phyloP scores from a whole-genome alignment of 2,888 invertebrate species.

The Eudemis profundana region DNA sequence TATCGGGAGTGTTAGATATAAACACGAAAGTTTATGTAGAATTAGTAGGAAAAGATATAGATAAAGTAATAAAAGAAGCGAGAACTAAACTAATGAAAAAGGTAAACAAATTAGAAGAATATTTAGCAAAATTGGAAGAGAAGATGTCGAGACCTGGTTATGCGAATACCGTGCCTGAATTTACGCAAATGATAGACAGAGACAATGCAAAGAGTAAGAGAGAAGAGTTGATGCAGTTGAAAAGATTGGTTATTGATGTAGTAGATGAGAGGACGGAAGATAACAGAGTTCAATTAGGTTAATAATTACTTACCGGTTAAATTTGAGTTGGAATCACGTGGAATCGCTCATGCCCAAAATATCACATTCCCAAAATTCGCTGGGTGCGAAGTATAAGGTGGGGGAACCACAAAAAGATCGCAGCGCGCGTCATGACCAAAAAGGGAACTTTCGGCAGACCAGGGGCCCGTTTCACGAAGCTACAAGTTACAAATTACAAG shows the following conservation, averaged over 20 bases:
- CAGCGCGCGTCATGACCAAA: no score
- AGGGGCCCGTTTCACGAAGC: no score
- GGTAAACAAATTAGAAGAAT: slow-evolving; percentile 65
- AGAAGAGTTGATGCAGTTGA: slow-evolving; percentile 66
- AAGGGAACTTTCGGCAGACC: no score
- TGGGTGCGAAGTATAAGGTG: no score
- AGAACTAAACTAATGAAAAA: slow-evolving; percentile 64
- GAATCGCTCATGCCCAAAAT: no score
- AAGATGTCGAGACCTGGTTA: slow-evolving; percentile 62
- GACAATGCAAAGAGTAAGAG: slow-evolving; percentile 63
- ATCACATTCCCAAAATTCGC: no score
- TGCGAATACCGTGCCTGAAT: slow-evolving; percentile 57
- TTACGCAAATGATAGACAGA: slow-evolving; percentile 59
- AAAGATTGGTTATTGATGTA: slow-evolving; percentile 61
- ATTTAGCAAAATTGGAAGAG: slow-evolving; percentile 62
- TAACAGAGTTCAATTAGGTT: background rate
- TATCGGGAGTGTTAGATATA: slow-evolving; percentile 61
- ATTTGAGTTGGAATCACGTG: no score
- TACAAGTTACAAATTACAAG: no score
- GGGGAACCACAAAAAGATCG: no score
- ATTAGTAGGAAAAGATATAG: slow-evolving; percentile 61
- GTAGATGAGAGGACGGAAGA: background rate
- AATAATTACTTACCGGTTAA: no score
- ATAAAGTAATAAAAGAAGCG: slow-evolving; percentile 59
- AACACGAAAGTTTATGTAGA: slow-evolving; percentile 68